Percentiles rank a stretch among this genome's conserved stretches.
These are phyloP conservation scores for Cheilosia pagana DNA, from an alignment of 2,888 invertebrate genomes.

Conservation along the genomic window DNA sequence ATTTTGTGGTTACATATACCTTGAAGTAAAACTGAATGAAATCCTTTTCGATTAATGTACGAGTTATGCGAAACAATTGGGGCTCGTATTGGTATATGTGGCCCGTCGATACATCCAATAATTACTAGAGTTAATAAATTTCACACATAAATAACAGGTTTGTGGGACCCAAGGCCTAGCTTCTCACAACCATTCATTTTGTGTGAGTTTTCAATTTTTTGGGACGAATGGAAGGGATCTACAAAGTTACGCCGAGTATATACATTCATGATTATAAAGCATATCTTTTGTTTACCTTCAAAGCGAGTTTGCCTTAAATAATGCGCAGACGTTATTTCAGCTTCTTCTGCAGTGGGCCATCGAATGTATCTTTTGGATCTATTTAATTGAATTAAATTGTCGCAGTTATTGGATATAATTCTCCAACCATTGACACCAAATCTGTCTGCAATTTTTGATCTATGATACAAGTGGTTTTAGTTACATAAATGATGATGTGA, in stretches of 20 bases:
- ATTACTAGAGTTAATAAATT: neutral
- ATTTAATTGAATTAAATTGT: neutral
- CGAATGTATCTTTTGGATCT: neutral
- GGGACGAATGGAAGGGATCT: no score
- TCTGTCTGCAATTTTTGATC: no score
- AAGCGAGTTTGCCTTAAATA: neutral
- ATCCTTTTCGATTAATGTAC: slow-evolving; percentile 48
- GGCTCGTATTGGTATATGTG: slow-evolving; percentile 31
- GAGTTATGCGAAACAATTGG: slow-evolving; percentile 31
- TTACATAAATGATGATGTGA: no score
- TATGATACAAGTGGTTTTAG: no score
- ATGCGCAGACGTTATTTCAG: neutral
- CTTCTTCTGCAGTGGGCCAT: no score
- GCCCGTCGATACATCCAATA: slow-evolving; percentile 16
- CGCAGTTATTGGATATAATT: slow-evolving; percentile 6
- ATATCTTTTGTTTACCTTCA: neutral
- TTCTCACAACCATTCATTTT: no score
- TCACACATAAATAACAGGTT: no score
- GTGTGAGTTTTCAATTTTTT: no score
- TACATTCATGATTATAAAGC: no score
- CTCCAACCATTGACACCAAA: slow-evolving; percentile 21
- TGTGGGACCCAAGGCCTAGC: no score
- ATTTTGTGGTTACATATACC: slow-evolving; percentile 29
- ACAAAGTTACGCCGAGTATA: no score
- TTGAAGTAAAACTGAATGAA: slow-evolving; percentile 42